Base-by-base conservation (phyloP, 1,140 invertebrate genomes). In the Cherax destructor region DNA sequence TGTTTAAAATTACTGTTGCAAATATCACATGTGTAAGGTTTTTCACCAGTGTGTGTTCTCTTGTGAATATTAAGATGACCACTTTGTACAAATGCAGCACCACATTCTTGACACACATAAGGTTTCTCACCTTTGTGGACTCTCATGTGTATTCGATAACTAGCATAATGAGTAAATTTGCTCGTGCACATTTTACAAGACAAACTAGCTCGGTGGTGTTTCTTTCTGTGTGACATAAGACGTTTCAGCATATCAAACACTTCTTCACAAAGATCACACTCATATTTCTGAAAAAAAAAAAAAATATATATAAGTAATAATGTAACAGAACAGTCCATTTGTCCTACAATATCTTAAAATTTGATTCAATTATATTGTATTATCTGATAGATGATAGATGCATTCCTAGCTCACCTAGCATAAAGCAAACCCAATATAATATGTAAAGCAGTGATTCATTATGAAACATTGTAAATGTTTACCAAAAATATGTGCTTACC, bases 1-100 rank as follows among this genome's bases (percentile, higher is more conserved):
- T 98, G 98, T 90, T 97, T 98, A 91, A 98, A 97, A 30, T 96
- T 96, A 94, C 98, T 98, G 92, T 98, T 97, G 94, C 98, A 99
- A 88, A 99, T 96, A 0, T 96, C 95, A 94, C 98, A 99, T 56
- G 97, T 95, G 93, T 98, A 98, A 5, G 97, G 97, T 92, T 97
- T 97, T 50, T 97, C 95, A 49, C 98, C 98, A 69, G 96, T 96
- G 93, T 96, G 96, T 50, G 94, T 98, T n/a, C 97, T 95, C 96
- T 96, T 95, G 95, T 98, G 96, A 4, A 98, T 97, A 94, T 98
- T 98, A 10, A 98, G 95, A 94, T 98, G 97, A 94, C 98, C 98
- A 50, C 97, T 93, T 81, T 93, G 92, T 41, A 94, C 94, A 93
- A 95, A 95, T 0, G 94, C 94, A 86, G 95, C 95, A 9, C 94